Evolutionary conservation across 2,797 vertebrate genomes (phyloP), one percentile per base, ranked within the genome.

Genomic region (Oreonectes daqikongensis): DNA sequence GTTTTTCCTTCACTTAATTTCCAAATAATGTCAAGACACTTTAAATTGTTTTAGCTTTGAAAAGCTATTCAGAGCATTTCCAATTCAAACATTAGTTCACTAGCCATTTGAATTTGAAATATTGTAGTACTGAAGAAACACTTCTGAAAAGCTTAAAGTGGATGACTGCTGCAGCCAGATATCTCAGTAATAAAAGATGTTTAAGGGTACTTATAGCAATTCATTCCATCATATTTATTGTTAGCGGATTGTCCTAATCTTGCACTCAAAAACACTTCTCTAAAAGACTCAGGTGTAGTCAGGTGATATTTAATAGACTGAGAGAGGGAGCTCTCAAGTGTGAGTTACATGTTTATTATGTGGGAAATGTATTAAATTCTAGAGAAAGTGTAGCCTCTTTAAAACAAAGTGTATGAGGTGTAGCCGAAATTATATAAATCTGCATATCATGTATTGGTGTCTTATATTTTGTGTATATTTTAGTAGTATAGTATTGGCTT

Each of bases 181-280:
- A 53, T 48, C 42, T 15, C 42, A 50, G 10, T 52, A 22, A 52
- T 15, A 64, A 64, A 50, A 64, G 30, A 52, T 30, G 14, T 40
- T 60, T 48, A 72, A 63, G n/a, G 30, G 35, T 28, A 38, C 46
- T 73, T 64, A 52, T 30, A 30, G 20, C 63, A 64, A 73, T 52
- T 64, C 46, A 73, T 14, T 28, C 28, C 42, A 61, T 61, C 14
- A 61, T 5, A 15, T 61, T 50, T 72, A 61, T 72, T 52, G 46
- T 63, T 38, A 35, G 18, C 57, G 50, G 10, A 60, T 38, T 24
- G 24, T 50, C 48, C 52, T 57, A 35, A 59, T 68, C 20, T 30
- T 46, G 50, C 52, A 8, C 46, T 60, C 14, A 55, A 50, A 61
- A 22, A 60, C 42, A 75, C 40, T 48, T 40, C 52, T 52, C 22